Evolutionary conservation across 2,113 vertebrate species (phyloP).

Genomic region (Arothron firmamentum): DNA sequence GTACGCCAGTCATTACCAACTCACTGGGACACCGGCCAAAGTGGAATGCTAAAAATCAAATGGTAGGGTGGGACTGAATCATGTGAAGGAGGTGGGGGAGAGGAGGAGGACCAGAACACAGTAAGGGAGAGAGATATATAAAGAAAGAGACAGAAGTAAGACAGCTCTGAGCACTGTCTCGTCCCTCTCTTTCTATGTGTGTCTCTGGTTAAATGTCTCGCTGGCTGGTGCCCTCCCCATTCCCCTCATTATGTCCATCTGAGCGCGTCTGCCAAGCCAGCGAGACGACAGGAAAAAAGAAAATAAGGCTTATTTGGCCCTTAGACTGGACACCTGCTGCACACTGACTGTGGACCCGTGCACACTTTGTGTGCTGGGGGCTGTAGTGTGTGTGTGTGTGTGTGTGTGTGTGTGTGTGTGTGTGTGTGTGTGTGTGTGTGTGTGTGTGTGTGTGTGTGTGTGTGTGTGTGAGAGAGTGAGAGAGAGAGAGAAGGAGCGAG

Average conservation of each 20-base stretch:
- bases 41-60: conserved; percentile 33
- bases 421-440: too few relatives aligned
- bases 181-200: conserved; percentile 52
- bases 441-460: conserved; percentile 12
- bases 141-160: conserved; percentile 30
- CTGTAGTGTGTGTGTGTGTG: conserved; percentile 4
- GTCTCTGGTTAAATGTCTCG: conserved; percentile 55
- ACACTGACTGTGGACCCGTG: conserved; percentile 24
- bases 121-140: conserved; percentile 20
- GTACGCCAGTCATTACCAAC: conserved; percentile 30
- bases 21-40: conserved; percentile 44
- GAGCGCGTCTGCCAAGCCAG: conserved; percentile 36
- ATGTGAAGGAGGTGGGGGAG: conserved; percentile 45
- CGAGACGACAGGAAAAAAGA: conserved; percentile 20
- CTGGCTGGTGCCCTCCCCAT: conserved; percentile 23
- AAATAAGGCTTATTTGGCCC: conserved; percentile 18
- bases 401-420: conserved; percentile 20
- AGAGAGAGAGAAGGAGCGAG: background rate
- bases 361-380: conserved; percentile 19
- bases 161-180: conserved; percentile 58
- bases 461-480: conserved; percentile 3
- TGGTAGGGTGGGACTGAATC: conserved; percentile 50
- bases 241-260: conserved; percentile 58
- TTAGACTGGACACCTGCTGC: conserved; percentile 26
- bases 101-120: conserved; percentile 34